Base-by-base conservation (phyloP, 2,888 invertebrate genomes). In the Eristalinus sepulchralis region DNA sequence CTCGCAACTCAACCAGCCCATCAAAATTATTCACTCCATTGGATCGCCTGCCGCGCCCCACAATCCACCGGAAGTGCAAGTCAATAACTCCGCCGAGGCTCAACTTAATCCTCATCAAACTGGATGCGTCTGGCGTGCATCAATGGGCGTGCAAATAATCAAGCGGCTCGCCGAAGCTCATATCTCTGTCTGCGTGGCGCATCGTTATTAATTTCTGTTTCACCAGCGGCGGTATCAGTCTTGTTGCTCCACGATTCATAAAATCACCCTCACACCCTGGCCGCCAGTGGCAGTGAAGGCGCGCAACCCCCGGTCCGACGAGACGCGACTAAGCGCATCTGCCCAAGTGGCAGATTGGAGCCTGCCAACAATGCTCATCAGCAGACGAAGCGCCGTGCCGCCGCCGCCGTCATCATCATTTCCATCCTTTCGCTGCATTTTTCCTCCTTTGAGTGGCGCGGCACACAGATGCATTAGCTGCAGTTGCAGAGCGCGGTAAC, bases 141-240 rank as follows among this genome's bases (percentile, higher is more conserved):
- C 83, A 70, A 86, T 86, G 83, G 78, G 22, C 66, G 66, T 66
- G 86, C 78, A 86, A 86, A 86, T 83, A 86, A 86, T 83, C 66
- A 79, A 70, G 27, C 22, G 17, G 68, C 24, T 10, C 47, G 47
- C 34, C 34, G 10, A n/a, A 4, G 53, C 77, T 82, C 67, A 67
- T 68, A 82, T 85, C 85, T 76, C 76, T 70, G 83, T 73, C 73
- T 77, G 77, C 22, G 83, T 17, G 53, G 77, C 34, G 47, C 68
- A 33, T 22, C 57, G 9, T 63, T 60, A 60, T 82, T 72, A 85
- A 33, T 63, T 34, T 63, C 22, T 36, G 33, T 63, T 53, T 39
- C 27, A 6, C n/a, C 62, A 47, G 27, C 31, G 53, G 71, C 63
- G 6, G 53, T 68, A 83, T 83, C 86, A 86, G 78, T 86, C 83